Base-by-base conservation (phyloP, 2,797 vertebrate genomes). In the Neosilurus mollespiculum region DNA sequence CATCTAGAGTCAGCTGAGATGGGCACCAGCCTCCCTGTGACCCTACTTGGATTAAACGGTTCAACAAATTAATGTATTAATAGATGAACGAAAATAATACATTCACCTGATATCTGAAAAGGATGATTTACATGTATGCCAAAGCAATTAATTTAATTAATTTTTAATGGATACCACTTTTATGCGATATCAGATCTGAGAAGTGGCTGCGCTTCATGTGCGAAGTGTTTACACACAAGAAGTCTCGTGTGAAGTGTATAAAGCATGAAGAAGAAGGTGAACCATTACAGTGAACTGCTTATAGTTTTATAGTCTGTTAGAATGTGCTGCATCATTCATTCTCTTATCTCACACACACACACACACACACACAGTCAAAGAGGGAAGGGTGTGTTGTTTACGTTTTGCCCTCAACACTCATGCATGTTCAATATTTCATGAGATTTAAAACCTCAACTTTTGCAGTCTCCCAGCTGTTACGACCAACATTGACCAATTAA, bases 401-500 rank as follows among this genome's bases (percentile, higher is more conserved):
- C 93, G 90, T 91, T 93, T 92, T 92, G 10, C 82, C 89, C 90
- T 92, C 90, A 93, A 94, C 91, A 88, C 89, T 91, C 62, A 58
- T 64, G 20, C 37, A 58, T 86, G 37, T 30, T 95, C 85, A 94
- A 95, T 95, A 93, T 94, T 95, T 93, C 90, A 94, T 94, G 92
- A 88, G 81, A 51, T 4, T 49, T 91, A 92, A 92, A 92, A 92
- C 90, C 88, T 90, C 89, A 87, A 86, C 90, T 89, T 86, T 79
- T 73, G 62, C 91, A 87, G 91, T 86, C 86, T 92, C 90, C 89
- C 94, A 94, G 92, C 93, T 94, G 94, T 94, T 93, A 69, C 77
- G 76, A 80, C 78, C 49, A 85, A 78, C 76, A 85, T 69, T 83
- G 76, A 73, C 62, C 71, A 49, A 83, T 65, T 79, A 78, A 81